Conservation (phyloP, 1,140 invertebrate genomes). For the Drosophila micromelanica region DNA sequence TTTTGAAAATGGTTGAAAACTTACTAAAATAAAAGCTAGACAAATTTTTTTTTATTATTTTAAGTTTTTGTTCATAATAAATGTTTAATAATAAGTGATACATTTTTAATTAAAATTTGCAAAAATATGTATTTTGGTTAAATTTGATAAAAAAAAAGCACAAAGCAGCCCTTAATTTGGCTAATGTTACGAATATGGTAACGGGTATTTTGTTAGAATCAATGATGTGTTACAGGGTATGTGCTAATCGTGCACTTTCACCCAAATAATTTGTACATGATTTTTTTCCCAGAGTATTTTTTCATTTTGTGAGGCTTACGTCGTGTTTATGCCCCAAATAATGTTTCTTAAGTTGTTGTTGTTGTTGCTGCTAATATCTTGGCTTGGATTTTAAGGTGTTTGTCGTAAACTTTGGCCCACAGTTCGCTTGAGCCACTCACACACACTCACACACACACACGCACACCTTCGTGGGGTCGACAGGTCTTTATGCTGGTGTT, state of each 20-base stretch:
- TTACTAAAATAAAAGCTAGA: no score
- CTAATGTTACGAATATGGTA: no score
- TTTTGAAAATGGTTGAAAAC: no score
- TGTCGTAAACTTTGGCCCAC: slow-evolving; percentile 44
- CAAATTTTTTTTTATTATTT: no score
- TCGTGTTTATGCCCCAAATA: slow-evolving; percentile 48
- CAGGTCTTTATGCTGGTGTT: slow-evolving; percentile 31
- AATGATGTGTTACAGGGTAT: not conserved
- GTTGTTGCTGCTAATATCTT: slow-evolving; percentile 22
- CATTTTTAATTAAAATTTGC: no score
- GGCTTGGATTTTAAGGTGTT: slow-evolving; percentile 45
- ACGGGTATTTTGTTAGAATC: no score
- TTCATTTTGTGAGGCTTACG: slow-evolving; percentile 22
- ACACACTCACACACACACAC: slow-evolving; percentile 1
- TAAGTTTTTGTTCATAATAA: no score
- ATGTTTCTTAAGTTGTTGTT: slow-evolving; percentile 43
- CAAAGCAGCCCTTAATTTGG: no score
- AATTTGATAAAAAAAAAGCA: no score
- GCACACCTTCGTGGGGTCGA: not conserved
- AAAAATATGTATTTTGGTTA: no score
- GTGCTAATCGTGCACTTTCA: not conserved
- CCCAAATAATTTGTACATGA: not conserved
- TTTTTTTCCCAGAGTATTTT: not conserved
- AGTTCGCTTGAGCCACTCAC: slow-evolving; percentile 22
- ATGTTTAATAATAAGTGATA: no score